Conservation (phyloP, 2,797 vertebrate genomes). For the Molothrus ater region DNA sequence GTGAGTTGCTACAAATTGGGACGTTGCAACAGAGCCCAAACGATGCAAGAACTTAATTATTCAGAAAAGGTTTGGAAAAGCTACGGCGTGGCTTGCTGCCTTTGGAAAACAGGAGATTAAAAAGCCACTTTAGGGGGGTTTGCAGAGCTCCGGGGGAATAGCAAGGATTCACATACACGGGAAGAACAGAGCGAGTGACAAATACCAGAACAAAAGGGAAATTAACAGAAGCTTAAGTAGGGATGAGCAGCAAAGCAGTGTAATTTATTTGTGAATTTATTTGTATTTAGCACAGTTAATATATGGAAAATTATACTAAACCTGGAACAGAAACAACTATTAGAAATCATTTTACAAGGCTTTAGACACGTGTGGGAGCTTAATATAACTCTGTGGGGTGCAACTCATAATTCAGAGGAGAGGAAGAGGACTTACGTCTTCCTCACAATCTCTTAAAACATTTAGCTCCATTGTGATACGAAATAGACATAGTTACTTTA, state of each 20-base stretch:
- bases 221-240: slow-evolving; percentile 57
- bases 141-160: slow-evolving; percentile 25
- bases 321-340: slow-evolving; percentile 11
- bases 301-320: slow-evolving; percentile 43
- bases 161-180: background rate
- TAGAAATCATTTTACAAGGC: slow-evolving; percentile 4
- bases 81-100: background rate
- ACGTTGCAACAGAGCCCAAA: background rate
- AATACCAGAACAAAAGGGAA: slow-evolving; percentile 59
- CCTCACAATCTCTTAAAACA: slow-evolving; percentile 22
- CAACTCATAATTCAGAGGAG: background rate
- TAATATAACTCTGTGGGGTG: slow-evolving; percentile 10
- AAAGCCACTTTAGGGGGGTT: background rate
- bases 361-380: slow-evolving; percentile 10
- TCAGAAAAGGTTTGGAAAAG: slow-evolving; percentile 41
- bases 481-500: background rate
- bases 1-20: background rate
- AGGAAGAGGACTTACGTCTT: background rate
- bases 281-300: slow-evolving; percentile 46
- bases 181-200: slow-evolving; percentile 7
- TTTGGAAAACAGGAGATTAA: slow-evolving; percentile 54
- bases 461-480: slow-evolving; percentile 9
- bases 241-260: slow-evolving; percentile 48
- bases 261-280: slow-evolving; percentile 54
- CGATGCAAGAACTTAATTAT: slow-evolving; percentile 42